Evolutionary conservation across 1,140 invertebrate species (phyloP), one percentile per base, ranked within the genome.

Genomic region (Copidosoma floridanum): DNA sequence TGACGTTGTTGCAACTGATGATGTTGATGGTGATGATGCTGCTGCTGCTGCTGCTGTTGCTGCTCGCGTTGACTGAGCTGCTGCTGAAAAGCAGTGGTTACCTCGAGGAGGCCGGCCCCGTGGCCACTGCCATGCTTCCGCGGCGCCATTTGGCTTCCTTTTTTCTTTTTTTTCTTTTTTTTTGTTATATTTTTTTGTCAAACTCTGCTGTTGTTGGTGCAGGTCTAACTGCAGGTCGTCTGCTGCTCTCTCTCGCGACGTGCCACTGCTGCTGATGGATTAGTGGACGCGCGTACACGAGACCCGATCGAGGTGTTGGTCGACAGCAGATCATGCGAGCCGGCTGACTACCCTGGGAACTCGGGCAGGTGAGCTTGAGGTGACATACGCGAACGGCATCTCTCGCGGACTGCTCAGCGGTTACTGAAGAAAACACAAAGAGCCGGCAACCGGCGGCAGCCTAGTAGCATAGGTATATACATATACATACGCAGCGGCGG

Each of bases 391-490:
- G n/a, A n/a, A n/a, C n/a, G n/a, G n/a, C n/a, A n/a, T 68, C 68
- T 72, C 75, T 58, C 71, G 71, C 70, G 68, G 71, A 73, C 68
- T 70, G 71, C 74, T 69, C 70, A 78, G 72, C 68, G 70, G 72
- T 74, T 71, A 79, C 78, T 78, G 73, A 74, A 66, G 55, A n/a
- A n/a, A n/a, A n/a, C n/a, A n/a, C n/a, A n/a, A n/a, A n/a, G n/a
- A n/a, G n/a, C n/a, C 68, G 63, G 61, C 68, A 67, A 68, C 24
- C 52, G 55, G n/a, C 48, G 61, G 52, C 63, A 52, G 44, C n/a
- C n/a, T n/a, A n/a, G n/a, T n/a, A n/a, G n/a, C n/a, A n/a, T n/a
- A n/a, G n/a, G n/a, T n/a, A n/a, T n/a, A n/a, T n/a, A n/a, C n/a
- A n/a, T n/a, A n/a, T n/a, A n/a, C n/a, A n/a, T n/a, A n/a, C 57